These are phyloP conservation scores for Urosaurus nigricauda DNA, from an alignment of 2,797 vertebrate genomes.

Conservation along the genomic window DNA sequence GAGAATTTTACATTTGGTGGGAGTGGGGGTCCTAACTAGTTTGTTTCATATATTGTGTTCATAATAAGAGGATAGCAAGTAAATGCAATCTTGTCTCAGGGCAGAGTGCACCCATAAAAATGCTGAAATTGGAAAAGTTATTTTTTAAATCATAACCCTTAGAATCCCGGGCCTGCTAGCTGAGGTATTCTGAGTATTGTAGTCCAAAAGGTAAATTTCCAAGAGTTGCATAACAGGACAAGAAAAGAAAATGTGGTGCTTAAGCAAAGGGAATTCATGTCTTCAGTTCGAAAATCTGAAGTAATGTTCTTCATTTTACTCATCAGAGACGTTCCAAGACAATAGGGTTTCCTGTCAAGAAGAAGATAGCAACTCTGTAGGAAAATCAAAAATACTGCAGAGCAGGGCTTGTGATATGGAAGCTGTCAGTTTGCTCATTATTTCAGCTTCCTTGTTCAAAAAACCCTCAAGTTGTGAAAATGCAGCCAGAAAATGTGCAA, in stretches of 20 bases:
- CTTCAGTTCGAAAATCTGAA: slow-evolving; percentile 89
- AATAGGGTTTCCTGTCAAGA: background rate
- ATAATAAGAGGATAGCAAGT: too few species aligned
- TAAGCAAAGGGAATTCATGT: background rate
- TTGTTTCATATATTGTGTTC: too few species aligned
- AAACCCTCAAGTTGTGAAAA: background rate
- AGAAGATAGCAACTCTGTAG: background rate
- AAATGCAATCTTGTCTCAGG: too few species aligned
- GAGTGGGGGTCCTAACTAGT: too few species aligned
- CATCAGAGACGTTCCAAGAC: slow-evolving; percentile 93
- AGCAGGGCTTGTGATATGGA: background rate
- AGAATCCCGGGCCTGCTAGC: background rate
- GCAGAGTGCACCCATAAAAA: background rate
- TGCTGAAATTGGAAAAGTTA: background rate
- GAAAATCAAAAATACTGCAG: background rate
- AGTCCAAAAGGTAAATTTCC: background rate
- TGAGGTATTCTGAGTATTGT: background rate
- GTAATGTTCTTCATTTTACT: slow-evolving; percentile 92
- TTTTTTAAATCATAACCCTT: background rate
- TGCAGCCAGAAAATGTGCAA: background rate
- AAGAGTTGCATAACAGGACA: background rate
- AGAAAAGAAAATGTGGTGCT: background rate
- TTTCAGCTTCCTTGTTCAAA: background rate
- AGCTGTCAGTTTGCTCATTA: background rate
- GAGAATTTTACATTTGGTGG: too few species aligned